Conservation (phyloP, 1,140 invertebrate species). For the Drosophila kohkoa region DNA sequence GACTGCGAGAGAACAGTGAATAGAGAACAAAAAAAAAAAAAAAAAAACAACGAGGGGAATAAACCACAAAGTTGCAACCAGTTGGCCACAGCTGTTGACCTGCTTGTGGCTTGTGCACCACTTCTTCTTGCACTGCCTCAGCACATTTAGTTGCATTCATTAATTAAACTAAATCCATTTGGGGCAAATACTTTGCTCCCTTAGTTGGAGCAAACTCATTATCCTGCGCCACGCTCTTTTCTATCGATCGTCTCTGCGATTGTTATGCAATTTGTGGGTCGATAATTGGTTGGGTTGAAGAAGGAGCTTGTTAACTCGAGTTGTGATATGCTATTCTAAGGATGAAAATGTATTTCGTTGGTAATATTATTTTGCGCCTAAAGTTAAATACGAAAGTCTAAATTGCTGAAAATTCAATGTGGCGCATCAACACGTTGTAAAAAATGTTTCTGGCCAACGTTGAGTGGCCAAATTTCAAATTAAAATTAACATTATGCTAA, state of each 20-base stretch:
- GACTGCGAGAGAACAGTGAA: conserved; percentile 6
- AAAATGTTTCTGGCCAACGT: conserved; percentile 69
- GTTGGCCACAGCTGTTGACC: conserved; percentile 56
- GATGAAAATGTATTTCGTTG: conserved; percentile 5
- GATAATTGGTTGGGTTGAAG: not conserved
- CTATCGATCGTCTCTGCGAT: not conserved
- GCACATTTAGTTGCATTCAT: conserved; percentile 23
- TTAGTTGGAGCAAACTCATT: no score
- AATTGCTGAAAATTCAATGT: conserved; percentile 66
- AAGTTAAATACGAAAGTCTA: conserved; percentile 22
- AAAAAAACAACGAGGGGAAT: not conserved
- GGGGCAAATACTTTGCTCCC: not conserved
- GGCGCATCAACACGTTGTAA: conserved; percentile 78
- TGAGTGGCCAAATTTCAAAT: conserved; percentile 80
- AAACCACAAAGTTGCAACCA: conserved; percentile 39
- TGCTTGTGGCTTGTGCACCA: conserved; percentile 29
- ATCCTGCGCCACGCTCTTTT: no score
- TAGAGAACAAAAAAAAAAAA: not conserved
- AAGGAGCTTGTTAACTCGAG: not conserved
- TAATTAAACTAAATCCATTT: conserved; percentile 2
- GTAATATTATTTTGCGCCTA: conserved; percentile 1
- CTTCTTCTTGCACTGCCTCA: conserved; percentile 3
- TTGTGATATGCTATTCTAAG: not conserved
- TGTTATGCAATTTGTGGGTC: not conserved
- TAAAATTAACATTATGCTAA: conserved; percentile 83